Evolutionary conservation across 30 jellyfish, hydroid and myxozoan species (phyloP), one percentile per base, ranked within the genome.

Genomic region (Clytia hemisphaerica): DNA sequence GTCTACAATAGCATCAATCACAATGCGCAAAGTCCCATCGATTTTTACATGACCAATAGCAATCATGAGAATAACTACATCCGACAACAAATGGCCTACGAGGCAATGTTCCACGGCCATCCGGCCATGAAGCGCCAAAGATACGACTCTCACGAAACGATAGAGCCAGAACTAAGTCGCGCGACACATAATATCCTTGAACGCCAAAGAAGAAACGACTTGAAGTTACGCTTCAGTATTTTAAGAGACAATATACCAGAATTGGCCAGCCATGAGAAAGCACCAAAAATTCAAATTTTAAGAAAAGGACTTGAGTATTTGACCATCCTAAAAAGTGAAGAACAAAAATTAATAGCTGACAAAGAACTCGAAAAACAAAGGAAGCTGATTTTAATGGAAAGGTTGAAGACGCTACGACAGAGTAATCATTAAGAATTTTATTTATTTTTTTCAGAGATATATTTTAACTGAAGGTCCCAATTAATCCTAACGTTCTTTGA

Each of bases 161-260:
- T 3, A n/a, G 79, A 45, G 9, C 36, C 71, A 9, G 86, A 74
- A 35, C 42, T 74, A 12, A 74, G 86, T 29, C 91, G 94, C 18
- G 94, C 97, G 45, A 57, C 97, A 24, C 97, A 87, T 73, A 87
- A 87, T 61, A 94, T 87, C 10, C 83, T 87, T 29, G 97, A 87
- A 76, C 33, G 97, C 40, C 92, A 87, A 40, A 85, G 97, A 77
- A 57, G 97, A 73, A 87, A 87, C 70, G 97, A 87, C 62, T 86
- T 87, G 33, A 87, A 87, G 54, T 71, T 86, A 24, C 83, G 93
- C 40, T 87, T 87, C 57, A 71, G 79, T 70, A 59, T 62, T 31
- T 75, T 87, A 25, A 59, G 97, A 35, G 97, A 87, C 78, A 66
- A 82, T 38, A 67, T 87, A 14, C 97, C 97, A 16, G 97, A 87